phyloP scores from a whole-genome alignment of 2,113 vertebrate species.

The Epinephelus fuscoguttatus region DNA sequence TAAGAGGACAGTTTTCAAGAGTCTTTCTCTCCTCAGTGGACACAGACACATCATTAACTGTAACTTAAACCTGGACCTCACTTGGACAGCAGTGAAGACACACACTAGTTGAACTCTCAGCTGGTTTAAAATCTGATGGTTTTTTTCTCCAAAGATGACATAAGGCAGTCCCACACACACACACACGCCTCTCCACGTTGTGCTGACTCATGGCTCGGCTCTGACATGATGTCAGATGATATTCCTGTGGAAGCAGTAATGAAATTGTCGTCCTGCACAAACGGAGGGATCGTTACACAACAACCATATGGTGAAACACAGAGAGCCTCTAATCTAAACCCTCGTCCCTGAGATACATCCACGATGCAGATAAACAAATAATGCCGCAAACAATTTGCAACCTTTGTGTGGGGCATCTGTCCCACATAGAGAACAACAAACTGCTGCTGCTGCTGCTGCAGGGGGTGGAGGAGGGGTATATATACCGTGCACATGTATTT shows the following conservation, averaged over 20 bases:
- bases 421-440: background rate
- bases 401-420: conserved; percentile 45
- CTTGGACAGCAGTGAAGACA: no score
- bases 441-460: conserved; percentile 10
- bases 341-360: no score
- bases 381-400: conserved; percentile 19
- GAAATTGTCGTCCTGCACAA: no score
- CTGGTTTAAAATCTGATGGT: no score
- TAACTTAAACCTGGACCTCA: no score
- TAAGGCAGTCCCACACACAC: conserved; percentile 5
- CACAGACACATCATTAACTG: no score
- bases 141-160: background rate
- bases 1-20: no score
- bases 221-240: background rate
- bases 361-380: conserved; percentile 10
- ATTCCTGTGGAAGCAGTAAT: background rate
- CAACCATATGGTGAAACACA: background rate
- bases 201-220: background rate
- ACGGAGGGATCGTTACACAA: background rate
- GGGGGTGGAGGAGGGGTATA: background rate
- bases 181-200: background rate
- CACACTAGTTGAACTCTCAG: no score
- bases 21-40: no score
- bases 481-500: background rate
- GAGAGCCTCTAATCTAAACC: background rate